Conservation (phyloP, 2,888 invertebrate species). For the Thecophora atra region DNA sequence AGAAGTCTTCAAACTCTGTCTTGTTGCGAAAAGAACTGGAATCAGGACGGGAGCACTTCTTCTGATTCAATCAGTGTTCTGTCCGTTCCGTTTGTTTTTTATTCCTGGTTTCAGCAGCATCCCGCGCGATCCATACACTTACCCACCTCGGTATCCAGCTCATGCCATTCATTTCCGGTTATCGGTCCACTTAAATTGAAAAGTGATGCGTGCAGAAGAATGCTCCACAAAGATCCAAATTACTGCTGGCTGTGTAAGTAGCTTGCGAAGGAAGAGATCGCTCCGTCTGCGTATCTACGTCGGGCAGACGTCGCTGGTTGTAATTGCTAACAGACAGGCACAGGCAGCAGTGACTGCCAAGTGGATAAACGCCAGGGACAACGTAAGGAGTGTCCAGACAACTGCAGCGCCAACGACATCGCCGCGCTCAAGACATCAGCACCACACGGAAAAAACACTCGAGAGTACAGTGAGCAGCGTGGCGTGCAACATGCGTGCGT, state of each 20-base stretch:
- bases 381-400: slow-evolving; percentile 3
- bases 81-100: no score
- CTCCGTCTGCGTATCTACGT: neutral
- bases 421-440: slow-evolving; percentile 36
- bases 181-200: neutral
- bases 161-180: neutral
- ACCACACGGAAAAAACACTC: slow-evolving; percentile 27
- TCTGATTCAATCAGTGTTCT: no score
- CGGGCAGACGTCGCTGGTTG: slow-evolving; percentile 59
- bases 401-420: neutral
- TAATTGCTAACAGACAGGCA: slow-evolving; percentile 59
- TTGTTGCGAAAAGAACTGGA: no score
- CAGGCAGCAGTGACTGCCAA: slow-evolving; percentile 51
- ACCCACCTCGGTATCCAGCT: neutral
- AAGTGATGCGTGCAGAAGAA: slow-evolving; percentile 15
- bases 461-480: slow-evolving; percentile 15
- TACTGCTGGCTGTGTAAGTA: slow-evolving; percentile 36
- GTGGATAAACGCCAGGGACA: slow-evolving; percentile 37
- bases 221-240: neutral
- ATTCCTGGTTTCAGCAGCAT: neutral
- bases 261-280: no score
- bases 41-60: no score
- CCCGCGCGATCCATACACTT: neutral
- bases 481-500: slow-evolving; percentile 38
- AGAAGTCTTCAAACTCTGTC: no score